Evolutionary conservation across 2,888 invertebrate species (phyloP).

Genomic region (Leptarthrus brevirostris): DNA sequence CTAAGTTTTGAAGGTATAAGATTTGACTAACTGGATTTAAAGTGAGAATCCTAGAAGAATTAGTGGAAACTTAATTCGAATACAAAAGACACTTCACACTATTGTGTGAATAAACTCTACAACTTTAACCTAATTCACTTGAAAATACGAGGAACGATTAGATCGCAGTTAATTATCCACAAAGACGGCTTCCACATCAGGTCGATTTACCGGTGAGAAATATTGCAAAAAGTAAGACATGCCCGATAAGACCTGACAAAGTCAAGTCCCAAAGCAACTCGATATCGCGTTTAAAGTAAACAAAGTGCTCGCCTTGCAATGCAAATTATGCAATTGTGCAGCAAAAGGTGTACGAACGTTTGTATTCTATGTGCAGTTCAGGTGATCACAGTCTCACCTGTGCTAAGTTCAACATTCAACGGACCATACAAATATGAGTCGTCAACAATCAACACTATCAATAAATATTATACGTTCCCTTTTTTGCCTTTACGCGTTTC

Average conservation of each 20-base stretch:
- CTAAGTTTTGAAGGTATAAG: too few species aligned
- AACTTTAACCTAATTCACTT: too few species aligned
- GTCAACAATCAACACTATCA: too few species aligned
- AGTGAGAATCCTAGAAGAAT: too few species aligned
- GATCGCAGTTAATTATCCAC: neutral
- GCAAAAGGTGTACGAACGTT: constrained; percentile 3
- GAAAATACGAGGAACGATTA: too few species aligned
- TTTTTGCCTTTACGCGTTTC: too few species aligned
- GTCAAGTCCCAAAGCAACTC: constrained; percentile 21
- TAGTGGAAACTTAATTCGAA: too few species aligned
- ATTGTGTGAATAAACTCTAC: too few species aligned
- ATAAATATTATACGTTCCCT: too few species aligned
- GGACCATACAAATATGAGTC: constrained; percentile 8
- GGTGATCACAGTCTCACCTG: neutral
- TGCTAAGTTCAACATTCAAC: neutral
- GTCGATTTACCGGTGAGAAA: neutral
- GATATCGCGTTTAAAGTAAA: constrained; percentile 18
- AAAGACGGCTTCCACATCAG: neutral
- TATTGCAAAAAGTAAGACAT: neutral
- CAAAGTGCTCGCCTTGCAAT: constrained; percentile 39
- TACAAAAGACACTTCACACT: too few species aligned
- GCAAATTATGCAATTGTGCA: constrained; percentile 30
- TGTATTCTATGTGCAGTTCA: neutral
- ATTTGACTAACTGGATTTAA: too few species aligned
- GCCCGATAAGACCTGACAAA: constrained; percentile 33